Evolutionary conservation across 1,140 invertebrate genomes (phyloP), one percentile per base, ranked within the genome.

Genomic region (Leptopilina boulardi): DNA sequence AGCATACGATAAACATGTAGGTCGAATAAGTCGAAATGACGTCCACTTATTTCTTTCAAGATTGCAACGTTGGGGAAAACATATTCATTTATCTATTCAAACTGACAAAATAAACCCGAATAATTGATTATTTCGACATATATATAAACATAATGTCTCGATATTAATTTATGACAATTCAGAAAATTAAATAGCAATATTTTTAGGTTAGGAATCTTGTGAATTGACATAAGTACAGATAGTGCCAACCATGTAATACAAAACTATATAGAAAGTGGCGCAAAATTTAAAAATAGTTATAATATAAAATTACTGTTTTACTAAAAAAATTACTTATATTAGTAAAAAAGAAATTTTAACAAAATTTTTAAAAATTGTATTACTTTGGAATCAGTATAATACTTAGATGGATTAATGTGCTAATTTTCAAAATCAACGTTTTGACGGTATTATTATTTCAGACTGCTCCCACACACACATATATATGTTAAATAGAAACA

Each of bases 401-500:
- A 21, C 13, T 26, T 4, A 2, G 56, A 11, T 26, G 13, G 21
- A 26, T 59, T 56, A 15, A 59, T 5, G 3, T 26, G 3, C 21
- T 26, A 26, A 15, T 59, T 26, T 30, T 13, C 11, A 15, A 11
- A 30, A 66, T 15, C 13, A 30, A 30, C 2, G n/a, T 66, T 66
- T 15, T 34, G 11, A 66, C 11, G 26, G 59, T 30, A 23, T 23
- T 30, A 18, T 23, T 66, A 66, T 66, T 34, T 66, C 59, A 15
- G 59, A 66, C 59, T 30, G 15, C 23, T 56, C 59, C 26, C 59
- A 66, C 26, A 66, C n/a, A n/a, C n/a, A n/a, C n/a, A n/a, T n/a
- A n/a, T n/a, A n/a, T n/a, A n/a, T 66, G 26, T 30, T 66, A 66
- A 66, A 66, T 30, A 66, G 26, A 66, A 23, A 66, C 15, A 59